Conservation (phyloP, 2,888 invertebrate species). For the Chrysodeixis includens region DNA sequence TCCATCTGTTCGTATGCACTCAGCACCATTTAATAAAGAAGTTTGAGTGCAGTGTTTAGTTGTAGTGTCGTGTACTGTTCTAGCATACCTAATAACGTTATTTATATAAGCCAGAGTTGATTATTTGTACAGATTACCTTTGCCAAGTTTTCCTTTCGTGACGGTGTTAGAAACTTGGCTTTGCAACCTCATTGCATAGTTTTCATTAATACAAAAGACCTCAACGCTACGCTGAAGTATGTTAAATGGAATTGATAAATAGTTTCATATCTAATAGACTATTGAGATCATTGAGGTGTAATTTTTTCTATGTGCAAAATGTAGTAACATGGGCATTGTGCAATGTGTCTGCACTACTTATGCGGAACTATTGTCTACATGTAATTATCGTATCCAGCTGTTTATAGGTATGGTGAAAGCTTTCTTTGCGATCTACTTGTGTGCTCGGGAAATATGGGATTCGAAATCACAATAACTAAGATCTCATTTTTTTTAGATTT, state of each 20-base stretch:
- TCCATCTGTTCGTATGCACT: constrained; percentile 17
- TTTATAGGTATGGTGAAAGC: constrained; percentile 71
- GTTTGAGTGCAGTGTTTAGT: constrained; percentile 6
- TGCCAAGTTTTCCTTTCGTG: constrained; percentile 1
- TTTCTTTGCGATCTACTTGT: constrained; percentile 64
- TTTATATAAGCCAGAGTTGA: background rate
- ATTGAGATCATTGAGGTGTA: background rate
- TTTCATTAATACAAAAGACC: background rate
- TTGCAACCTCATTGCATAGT: background rate
- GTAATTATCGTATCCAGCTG: constrained; percentile 67
- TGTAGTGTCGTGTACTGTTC: background rate
- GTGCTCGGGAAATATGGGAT: constrained; percentile 65
- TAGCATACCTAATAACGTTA: background rate
- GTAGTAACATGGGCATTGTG: background rate
- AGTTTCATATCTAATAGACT: background rate
- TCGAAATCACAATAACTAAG: constrained; percentile 41
- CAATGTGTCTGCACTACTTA: constrained; percentile 34
- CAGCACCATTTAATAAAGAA: constrained; percentile 16
- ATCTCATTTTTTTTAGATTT: constrained; percentile 15
- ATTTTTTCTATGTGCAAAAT: background rate
- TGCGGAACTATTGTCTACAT: constrained; percentile 73
- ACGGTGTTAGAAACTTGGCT: background rate
- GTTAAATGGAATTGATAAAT: background rate
- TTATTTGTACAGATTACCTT: background rate
- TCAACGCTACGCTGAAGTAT: background rate